Percentiles rank a stretch among this genome's conserved stretches.
These are phyloP conservation scores for Diadumene lineata DNA, from an alignment of 92 coral and sea anemone species.

Conservation along the genomic window DNA sequence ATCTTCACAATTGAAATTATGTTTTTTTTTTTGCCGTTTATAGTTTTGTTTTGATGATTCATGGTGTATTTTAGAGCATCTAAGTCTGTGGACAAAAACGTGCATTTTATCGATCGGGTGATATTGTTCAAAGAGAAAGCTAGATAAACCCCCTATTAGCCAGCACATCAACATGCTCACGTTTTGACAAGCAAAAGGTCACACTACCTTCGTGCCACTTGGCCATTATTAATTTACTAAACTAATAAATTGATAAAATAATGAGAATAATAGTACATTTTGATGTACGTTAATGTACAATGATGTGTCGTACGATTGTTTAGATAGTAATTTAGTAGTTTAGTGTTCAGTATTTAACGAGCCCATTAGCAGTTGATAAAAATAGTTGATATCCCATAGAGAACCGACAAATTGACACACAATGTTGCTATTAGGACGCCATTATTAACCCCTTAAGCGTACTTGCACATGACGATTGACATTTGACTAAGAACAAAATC, in stretches of 20 bases:
- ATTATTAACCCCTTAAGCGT: neutral
- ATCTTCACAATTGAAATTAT: no score
- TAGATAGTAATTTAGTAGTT: neutral
- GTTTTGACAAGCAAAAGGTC: neutral
- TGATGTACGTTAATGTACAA: neutral
- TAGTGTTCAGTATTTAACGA: neutral
- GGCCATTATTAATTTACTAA: neutral
- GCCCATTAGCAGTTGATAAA: constrained; percentile 3
- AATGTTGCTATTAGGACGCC: neutral
- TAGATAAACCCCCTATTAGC: neutral
- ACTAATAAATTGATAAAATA: neutral
- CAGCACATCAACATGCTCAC: neutral
- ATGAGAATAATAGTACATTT: neutral
- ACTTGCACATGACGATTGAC: constrained; percentile 6
- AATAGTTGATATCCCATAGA: neutral
- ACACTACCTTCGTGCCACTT: neutral
- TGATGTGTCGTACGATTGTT: neutral
- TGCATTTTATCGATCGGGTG: no score
- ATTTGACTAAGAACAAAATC: neutral
- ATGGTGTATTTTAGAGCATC: no score
- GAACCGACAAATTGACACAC: neutral
- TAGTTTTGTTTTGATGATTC: no score
- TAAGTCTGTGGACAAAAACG: neutral
- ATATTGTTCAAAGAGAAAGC: neutral
- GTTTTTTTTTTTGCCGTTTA: no score